phyloP scores from a whole-genome alignment of 2,888 invertebrate genomes.

The Cephus nigrinus region DNA sequence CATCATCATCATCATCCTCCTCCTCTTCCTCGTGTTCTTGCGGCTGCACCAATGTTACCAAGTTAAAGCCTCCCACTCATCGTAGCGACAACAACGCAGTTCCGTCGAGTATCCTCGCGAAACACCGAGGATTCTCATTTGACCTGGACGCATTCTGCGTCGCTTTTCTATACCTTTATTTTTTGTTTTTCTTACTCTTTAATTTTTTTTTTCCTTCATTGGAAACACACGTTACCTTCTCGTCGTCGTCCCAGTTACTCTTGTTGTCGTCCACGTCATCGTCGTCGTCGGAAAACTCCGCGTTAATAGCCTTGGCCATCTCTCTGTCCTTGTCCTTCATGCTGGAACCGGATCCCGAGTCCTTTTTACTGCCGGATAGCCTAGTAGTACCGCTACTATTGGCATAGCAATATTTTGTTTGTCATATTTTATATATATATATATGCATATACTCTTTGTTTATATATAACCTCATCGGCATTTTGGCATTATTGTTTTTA shows the following conservation, averaged over 20 bases:
- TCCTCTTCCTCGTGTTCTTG: slow-evolving; percentile 11
- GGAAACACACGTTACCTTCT: slow-evolving; percentile 49
- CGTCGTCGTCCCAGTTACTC: slow-evolving; percentile 60
- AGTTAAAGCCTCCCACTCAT: background rate
- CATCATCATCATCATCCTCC: slow-evolving; percentile 52
- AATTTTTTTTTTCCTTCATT: background rate
- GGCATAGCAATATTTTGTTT: slow-evolving; percentile 56
- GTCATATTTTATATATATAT: background rate
- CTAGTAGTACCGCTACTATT: slow-evolving; percentile 63
- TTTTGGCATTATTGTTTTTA: slow-evolving; percentile 9
- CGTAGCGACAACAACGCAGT: background rate
- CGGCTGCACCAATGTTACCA: slow-evolving; percentile 18
- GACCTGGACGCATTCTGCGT: background rate
- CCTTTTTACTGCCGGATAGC: slow-evolving; percentile 65
- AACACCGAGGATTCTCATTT: background rate
- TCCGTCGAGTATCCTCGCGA: background rate
- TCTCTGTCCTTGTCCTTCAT: slow-evolving; percentile 64
- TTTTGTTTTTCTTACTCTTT: too few relatives aligned
- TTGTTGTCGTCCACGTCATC: slow-evolving; percentile 60
- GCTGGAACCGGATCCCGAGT: slow-evolving; percentile 57
- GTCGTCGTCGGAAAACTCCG: slow-evolving; percentile 62
- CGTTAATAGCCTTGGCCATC: slow-evolving; percentile 63
- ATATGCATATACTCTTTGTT: background rate
- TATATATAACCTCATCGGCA: slow-evolving; percentile 28
- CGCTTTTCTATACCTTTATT: background rate